Evolutionary conservation across 2,888 invertebrate genomes (phyloP).

Genomic region (Heliconius erato): DNA sequence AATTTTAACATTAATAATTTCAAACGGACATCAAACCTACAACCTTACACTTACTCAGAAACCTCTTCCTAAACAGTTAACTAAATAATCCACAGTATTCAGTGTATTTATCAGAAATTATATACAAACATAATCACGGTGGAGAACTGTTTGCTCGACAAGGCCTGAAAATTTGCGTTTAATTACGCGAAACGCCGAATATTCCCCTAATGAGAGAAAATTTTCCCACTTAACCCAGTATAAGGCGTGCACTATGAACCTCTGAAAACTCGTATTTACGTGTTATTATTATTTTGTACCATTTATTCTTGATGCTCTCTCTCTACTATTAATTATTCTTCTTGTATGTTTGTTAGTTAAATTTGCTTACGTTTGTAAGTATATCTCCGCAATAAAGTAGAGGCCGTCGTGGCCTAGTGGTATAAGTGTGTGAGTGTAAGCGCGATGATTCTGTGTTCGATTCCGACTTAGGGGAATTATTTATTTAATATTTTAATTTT

Average conservation of each 20-base stretch:
- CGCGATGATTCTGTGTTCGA: neutral
- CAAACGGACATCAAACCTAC: too few relatives aligned
- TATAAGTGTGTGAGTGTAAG: neutral
- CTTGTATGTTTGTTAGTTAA: neutral
- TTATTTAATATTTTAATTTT: neutral
- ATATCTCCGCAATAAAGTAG: neutral
- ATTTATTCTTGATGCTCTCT: slow-evolving; percentile 16
- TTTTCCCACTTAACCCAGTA: slow-evolving; percentile 50
- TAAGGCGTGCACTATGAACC: slow-evolving; percentile 42
- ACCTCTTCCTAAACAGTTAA: neutral
- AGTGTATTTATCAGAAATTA: slow-evolving; percentile 24
- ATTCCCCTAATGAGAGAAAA: slow-evolving; percentile 54
- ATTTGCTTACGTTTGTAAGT: neutral
- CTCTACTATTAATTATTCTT: slow-evolving; percentile 4
- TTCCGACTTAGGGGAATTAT: neutral
- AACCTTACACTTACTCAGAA: neutral
- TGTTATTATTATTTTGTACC: slow-evolving; percentile 20
- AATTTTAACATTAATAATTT: too few relatives aligned
- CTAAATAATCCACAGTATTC: neutral
- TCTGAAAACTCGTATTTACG: slow-evolving; percentile 19
- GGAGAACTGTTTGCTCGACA: slow-evolving; percentile 38
- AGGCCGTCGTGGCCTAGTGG: neutral
- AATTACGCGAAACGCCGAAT: slow-evolving; percentile 55
- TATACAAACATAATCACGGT: slow-evolving; percentile 24
- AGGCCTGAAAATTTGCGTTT: slow-evolving; percentile 52